Conservation (phyloP, 2,113 vertebrate species). For the Solenodon paradoxus region DNA sequence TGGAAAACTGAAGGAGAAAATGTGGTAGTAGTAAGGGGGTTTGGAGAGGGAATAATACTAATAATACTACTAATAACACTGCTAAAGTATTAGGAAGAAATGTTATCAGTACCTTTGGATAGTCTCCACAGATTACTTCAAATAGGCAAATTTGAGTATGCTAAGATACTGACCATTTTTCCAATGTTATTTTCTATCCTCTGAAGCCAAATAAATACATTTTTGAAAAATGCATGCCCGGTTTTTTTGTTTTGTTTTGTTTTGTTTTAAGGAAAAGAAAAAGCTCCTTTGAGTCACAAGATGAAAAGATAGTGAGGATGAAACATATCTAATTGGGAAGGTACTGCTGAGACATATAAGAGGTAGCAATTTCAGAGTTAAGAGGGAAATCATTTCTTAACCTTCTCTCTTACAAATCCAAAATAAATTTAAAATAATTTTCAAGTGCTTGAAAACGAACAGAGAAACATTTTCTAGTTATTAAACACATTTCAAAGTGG, state of each 20-base stretch:
- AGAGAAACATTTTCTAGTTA: constrained; percentile 29
- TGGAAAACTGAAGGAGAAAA: not conserved
- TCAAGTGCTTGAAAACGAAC: constrained; percentile 21
- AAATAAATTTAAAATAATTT: constrained; percentile 41
- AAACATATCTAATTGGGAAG: not conserved
- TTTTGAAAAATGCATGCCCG: not conserved
- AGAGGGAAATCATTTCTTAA: constrained; percentile 36
- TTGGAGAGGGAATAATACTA: not conserved
- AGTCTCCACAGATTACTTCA: not conserved
- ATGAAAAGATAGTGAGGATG: constrained; percentile 16
- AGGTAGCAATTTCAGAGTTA: constrained; percentile 56
- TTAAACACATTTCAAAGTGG: constrained; percentile 40
- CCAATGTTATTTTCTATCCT: not conserved
- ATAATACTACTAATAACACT: not conserved
- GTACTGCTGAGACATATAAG: not conserved
- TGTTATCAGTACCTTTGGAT: not conserved
- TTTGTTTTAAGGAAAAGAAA: constrained; percentile 21
- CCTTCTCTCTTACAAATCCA: not conserved
- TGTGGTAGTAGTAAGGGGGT: not conserved
- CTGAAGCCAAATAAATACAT: not conserved
- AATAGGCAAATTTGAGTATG: not conserved
- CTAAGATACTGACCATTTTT: not conserved
- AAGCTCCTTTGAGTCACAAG: constrained; percentile 32
- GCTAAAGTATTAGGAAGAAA: constrained; percentile 15
- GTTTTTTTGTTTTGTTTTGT: not conserved